phyloP scores from a whole-genome alignment of 2,113 vertebrate species.

The Gymnarchus niloticus region DNA sequence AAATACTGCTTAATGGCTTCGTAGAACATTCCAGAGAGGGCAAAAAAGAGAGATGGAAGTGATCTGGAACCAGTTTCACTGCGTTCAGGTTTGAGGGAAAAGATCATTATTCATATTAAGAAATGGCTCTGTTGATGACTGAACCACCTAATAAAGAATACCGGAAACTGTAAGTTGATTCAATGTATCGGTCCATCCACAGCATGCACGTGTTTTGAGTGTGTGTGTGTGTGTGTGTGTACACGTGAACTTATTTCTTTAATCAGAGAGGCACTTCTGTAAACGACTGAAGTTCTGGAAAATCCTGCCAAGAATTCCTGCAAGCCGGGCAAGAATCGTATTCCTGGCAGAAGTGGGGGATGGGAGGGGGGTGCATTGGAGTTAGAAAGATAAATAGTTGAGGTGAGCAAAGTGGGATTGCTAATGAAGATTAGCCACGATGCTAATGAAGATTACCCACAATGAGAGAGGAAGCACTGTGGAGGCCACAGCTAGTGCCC shows the following conservation, averaged over 20 bases:
- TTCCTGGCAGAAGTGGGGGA: neutral
- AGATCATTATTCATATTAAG: neutral
- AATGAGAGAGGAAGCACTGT: slow-evolving; percentile 17
- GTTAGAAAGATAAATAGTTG: neutral
- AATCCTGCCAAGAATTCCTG: neutral
- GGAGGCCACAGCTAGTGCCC: slow-evolving; percentile 4
- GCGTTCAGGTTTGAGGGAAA: neutral
- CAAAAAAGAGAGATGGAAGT: neutral
- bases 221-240: neutral
- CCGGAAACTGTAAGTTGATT: neutral
- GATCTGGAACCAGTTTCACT: neutral
- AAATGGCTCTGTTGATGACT: neutral
- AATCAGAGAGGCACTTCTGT: neutral
- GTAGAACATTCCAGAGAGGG: slow-evolving; percentile 1
- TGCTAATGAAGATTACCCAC: slow-evolving; percentile 18
- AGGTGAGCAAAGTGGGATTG: neutral
- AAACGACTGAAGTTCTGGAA: neutral
- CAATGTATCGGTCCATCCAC: neutral
- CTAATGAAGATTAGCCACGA: slow-evolving; percentile 18
- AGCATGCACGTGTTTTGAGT: too few species aligned
- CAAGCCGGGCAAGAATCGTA: neutral
- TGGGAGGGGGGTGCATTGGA: neutral
- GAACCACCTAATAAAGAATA: neutral
- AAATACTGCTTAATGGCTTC: slow-evolving; percentile 1
- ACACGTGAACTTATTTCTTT: neutral